Conservation (phyloP, 2,797 vertebrate genomes). For the Cyclura pinguis region DNA sequence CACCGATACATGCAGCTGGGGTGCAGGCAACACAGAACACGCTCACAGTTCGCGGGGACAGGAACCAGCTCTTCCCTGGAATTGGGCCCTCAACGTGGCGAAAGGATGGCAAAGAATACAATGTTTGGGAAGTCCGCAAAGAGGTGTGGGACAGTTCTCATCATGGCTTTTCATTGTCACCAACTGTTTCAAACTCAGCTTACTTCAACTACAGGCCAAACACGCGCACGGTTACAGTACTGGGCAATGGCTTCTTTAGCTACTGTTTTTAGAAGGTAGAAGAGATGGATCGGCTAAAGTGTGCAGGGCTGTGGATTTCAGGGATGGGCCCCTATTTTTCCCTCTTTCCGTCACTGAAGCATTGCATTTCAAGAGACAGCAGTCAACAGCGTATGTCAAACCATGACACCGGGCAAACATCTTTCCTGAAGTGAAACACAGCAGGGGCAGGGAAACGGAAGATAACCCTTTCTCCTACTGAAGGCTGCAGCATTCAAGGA, state of each 20-base stretch:
- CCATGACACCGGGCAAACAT: neutral
- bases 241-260: no score
- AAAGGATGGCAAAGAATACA: neutral
- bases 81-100: no score
- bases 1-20: neutral
- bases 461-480: no score
- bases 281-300: neutral
- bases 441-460: neutral
- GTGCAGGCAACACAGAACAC: neutral
- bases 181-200: neutral
- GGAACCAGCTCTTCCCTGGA: conserved; percentile 19
- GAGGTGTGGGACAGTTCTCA: no score
- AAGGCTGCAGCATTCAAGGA: neutral
- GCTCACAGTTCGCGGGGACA: neutral
- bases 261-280: neutral
- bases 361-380: neutral
- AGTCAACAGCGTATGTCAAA: neutral
- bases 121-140: neutral
- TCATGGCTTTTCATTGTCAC: no score
- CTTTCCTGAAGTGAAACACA: neutral
- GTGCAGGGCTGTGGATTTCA: no score
- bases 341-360: neutral
- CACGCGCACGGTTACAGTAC: neutral
- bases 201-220: neutral
- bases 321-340: neutral